These are phyloP conservation scores for Argya squamiceps DNA, from an alignment of 2,797 vertebrate species.

Conservation along the genomic window DNA sequence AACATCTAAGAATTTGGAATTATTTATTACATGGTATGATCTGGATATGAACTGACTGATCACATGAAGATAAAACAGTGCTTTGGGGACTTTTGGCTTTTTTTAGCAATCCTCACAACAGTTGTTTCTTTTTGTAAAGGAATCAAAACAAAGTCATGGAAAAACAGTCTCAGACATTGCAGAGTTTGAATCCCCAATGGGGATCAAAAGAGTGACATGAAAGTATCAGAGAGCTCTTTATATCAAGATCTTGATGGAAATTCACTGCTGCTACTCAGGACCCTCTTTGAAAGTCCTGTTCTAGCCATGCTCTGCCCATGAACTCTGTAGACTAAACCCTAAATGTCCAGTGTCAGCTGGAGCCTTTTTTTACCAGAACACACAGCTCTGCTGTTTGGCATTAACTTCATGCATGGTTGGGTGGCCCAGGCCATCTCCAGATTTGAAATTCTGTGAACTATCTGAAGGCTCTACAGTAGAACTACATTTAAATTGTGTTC, in stretches of 20 bases:
- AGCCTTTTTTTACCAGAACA: neutral
- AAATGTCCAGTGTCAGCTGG: neutral
- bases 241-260: neutral
- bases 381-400: neutral
- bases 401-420: neutral
- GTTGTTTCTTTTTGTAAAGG: slow-evolving; percentile 24
- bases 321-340: neutral
- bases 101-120: slow-evolving; percentile 44
- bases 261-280: neutral
- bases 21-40: neutral
- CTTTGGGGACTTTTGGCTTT: neutral
- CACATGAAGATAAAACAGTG: neutral
- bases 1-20: neutral
- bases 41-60: slow-evolving; percentile 14
- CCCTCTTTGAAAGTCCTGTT: neutral
- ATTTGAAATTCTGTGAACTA: neutral
- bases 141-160: slow-evolving; percentile 32
- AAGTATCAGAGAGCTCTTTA: slow-evolving; percentile 13
- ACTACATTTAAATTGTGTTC: neutral
- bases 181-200: neutral
- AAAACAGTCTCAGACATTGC: neutral
- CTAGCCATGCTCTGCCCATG: neutral
- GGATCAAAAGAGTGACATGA: neutral
- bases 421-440: neutral
- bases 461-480: neutral